Base-by-base conservation (phyloP, 2,888 invertebrate genomes). In the Dione juno region DNA sequence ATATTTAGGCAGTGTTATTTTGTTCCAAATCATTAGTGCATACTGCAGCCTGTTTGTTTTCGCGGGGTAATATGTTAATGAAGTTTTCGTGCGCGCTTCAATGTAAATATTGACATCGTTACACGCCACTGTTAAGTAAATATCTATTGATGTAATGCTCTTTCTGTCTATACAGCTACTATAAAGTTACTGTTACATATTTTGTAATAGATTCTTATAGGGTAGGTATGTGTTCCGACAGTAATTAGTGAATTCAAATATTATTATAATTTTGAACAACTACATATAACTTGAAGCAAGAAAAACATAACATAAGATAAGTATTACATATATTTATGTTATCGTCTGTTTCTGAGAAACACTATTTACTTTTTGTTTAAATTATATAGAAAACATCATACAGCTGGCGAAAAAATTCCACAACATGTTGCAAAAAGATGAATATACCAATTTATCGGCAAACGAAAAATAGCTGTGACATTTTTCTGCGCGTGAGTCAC, bases 1-100 rank as follows among this genome's bases (percentile, higher is more conserved):
- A 68, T 68, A 68, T 68, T 68, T 68, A 67, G 43, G 52, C 35
- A 35, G 19, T 19, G 71, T 59, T 68, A 52, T 67, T 67, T 68
- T 68, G 58, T 65, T 71, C 65, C 64, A 68, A 71, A 65, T 65
- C 71, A 68, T 68, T 68, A 71, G 64, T 45, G 58, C 59, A 68
- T 54, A 68, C 52, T 45, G 71, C 52, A 53, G 59, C 45, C 58
- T 58, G 71, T 68, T 68, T 65, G 68, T 68, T 71, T 71, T 65
- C 43, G 58, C 58, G 65, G 16, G 50, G 65, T 53, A 45, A 68
- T 53, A 69, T 58, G 41, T 69, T 69, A 69, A 69, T 69, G 50
- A 69, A 65, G 50, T 50, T 65, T 69, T 58, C 69, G 57, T 65
- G 65, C 58, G 43, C 37, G 35, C 58, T 52, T 41, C 57, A 41